phyloP scores from a whole-genome alignment of 2,113 vertebrate species.

The Corapipo altera region DNA sequence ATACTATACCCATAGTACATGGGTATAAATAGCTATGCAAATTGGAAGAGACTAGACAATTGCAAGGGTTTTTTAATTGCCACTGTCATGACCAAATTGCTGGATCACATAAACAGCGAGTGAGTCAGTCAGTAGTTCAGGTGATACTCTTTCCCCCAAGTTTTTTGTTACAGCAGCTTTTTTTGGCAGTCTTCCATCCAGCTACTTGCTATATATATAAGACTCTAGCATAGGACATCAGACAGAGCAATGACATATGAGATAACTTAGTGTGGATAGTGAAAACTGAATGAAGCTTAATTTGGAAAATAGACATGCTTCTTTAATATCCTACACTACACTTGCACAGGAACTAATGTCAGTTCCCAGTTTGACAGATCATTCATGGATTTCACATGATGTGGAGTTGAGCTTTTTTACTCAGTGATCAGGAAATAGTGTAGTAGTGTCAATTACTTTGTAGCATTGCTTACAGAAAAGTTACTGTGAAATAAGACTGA shows the following conservation, averaged over 20 bases:
- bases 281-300: background rate
- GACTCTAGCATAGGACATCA: background rate
- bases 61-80: background rate
- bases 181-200: background rate
- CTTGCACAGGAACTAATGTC: constrained; percentile 5
- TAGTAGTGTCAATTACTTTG: background rate
- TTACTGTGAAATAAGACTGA: background rate
- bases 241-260: background rate
- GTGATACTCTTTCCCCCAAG: background rate
- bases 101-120: background rate
- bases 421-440: background rate
- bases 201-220: background rate
- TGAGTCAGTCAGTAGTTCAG: background rate
- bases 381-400: background rate
- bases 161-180: background rate
- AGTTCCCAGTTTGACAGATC: background rate
- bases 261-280: background rate
- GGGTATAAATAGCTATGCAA: constrained; percentile 49
- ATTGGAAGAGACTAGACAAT: background rate
- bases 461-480: background rate
- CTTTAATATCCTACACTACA: background rate
- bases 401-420: background rate
- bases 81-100: background rate
- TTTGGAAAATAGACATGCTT: background rate
- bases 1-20: background rate